phyloP scores from a whole-genome alignment of 2,113 vertebrate genomes.

The Ochotona princeps region DNA sequence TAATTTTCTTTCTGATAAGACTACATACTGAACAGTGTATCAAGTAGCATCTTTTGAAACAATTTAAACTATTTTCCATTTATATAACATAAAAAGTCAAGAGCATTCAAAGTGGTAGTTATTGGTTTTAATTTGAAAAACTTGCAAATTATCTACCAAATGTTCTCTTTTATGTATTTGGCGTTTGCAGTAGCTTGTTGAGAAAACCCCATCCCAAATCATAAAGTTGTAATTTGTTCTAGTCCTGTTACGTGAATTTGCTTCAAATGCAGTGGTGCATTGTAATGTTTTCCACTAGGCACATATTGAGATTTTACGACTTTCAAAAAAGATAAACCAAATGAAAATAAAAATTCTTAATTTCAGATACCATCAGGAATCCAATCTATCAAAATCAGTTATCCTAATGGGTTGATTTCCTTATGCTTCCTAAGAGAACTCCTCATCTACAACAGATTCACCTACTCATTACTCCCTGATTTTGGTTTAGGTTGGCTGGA shows the following conservation, averaged over 20 bases:
- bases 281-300: background rate
- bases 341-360: background rate
- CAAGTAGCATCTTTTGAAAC: background rate
- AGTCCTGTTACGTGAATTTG: conserved; percentile 6
- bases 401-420: background rate
- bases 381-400: background rate
- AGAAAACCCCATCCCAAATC: background rate
- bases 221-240: conserved; percentile 48
- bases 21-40: background rate
- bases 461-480: background rate
- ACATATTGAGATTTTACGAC: background rate
- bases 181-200: conserved; percentile 2
- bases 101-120: background rate
- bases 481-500: background rate
- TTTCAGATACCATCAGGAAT: background rate
- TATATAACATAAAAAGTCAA: background rate
- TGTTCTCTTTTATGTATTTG: conserved; percentile 34
- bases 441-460: background rate
- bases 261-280: conserved; percentile 40
- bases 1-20: background rate
- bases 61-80: conserved; percentile 27
- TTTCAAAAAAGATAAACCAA: background rate
- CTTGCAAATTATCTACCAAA: background rate
- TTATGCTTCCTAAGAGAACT: background rate
- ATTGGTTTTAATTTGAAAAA: conserved; percentile 52